Base-by-base conservation (phyloP, 2,113 vertebrate genomes). In the Poeciliopsis prolifica region DNA sequence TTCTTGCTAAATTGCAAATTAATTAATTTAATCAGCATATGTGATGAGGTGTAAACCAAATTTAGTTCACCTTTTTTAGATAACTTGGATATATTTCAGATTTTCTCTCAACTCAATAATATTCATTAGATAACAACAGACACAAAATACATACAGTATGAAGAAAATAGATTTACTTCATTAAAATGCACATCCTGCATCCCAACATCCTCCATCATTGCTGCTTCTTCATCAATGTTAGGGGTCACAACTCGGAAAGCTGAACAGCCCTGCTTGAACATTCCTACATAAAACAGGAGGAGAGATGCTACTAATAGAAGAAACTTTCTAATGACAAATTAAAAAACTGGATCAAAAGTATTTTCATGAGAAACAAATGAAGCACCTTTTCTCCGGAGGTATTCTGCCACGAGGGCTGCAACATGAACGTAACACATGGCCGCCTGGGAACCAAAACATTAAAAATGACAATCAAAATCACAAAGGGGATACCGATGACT, bases 121-220 rank as follows among this genome's bases (percentile, higher is more conserved):
- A 22, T 22, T 54, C 5, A 24, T 8, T 22, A 5, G 51, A 24
- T 54, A 54, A 24, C 22, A 58, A n/a, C 3, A 58, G 24, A 13
- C 15, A 29, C 17, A 33, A 31, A 33, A 33, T 63, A 19, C 2
- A 33, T 15, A 63, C 61, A 2, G 17, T 17, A 48, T 1, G 30
- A 14, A 62, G 26, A 62, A 15, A 17, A 62, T 51, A 28, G 9
- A 71, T 92, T 89, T 70, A 92, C 98, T 93, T 99, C 98, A 17
- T 97, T 99, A 89, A 99, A 99, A 70, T 99, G 97, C 75, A 99
- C 98, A 22, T 99, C 98, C 90, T 99, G 97, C 98, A 99, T 99
- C 61, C 98, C 98, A 0, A 98, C 97, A 28, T 99, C 98, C 88
- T 99, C 98, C 97, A 99, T 99, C 98, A 99, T 99, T 17, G 98